Base-by-base conservation (phyloP, 2,797 vertebrate species). In the Lepus townsendii region DNA sequence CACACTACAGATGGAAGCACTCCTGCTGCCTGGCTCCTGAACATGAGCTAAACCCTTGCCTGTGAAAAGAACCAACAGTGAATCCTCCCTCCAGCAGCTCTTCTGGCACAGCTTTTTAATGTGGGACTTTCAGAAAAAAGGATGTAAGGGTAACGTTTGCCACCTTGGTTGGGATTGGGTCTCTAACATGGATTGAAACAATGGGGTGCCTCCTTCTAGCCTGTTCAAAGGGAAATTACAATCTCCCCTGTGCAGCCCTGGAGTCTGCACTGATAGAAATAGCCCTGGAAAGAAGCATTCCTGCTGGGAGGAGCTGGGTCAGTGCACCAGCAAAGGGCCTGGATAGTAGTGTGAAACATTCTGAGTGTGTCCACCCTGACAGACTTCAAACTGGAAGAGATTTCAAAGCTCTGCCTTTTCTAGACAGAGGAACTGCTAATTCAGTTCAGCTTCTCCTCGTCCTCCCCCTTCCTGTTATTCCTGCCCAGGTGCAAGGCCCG, bases 81-180 rank as follows among this genome's bases (percentile, higher is more conserved):
- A 62, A 72, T 12, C 17, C 16, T 32, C 3, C 54, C 35, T 14
- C 47, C 2, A 2, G 7, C 1, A 1, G 17, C 10, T 1, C 6
- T 50, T 9, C 32, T 60, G 30, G 16, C 17, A 38, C 1, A 42
- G 20, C 54, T n/a, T 7, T 22, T 82, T 22, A 35, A 7, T 8
- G n/a, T 7, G 14, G 26, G 27, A 19, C 0, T 27, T 63, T 20
- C 35, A 7, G 27, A 3, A 4, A 27, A 47, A 86, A 17, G 3
- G 22, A 13, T 22, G 12, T 73, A 20, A 65, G 69, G 54, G 24
- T 5, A 19, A 47, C 2, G 69, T 22, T 14, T 38, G 3, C 47
- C n/a, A 17, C 30, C 71, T 38, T 26, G 13, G 4, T 35, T 60
- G 35, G 7, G 35, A 17, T 68, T 68, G 27, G 88, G 54, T 27